A percentile compares a stretch with the other conserved stretches of the same genome.
These are phyloP conservation scores for Priocnemis perturbator DNA, from an alignment of 2,888 invertebrate genomes.

Conservation along the genomic window DNA sequence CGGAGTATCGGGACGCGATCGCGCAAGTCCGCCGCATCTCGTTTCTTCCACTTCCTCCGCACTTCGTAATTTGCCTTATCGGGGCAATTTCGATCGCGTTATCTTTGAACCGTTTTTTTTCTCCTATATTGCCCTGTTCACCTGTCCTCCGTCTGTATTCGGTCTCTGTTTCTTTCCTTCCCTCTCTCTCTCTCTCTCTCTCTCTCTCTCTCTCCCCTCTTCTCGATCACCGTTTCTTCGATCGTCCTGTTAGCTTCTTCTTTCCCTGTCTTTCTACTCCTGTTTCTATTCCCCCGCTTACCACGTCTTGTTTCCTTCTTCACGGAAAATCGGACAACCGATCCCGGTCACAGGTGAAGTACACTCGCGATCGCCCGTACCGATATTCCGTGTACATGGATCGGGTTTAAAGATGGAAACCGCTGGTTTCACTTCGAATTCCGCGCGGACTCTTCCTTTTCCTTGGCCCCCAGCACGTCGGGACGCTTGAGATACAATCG, in stretches of 20 bases:
- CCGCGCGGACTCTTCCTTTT: conserved; percentile 45
- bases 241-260: neutral
- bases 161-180: no score
- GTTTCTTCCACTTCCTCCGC: conserved; percentile 6
- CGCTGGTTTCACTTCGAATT: conserved; percentile 45
- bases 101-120: neutral
- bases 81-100: no score
- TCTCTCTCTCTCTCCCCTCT: neutral
- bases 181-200: no score
- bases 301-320: neutral
- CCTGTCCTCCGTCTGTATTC: neutral
- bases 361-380: conserved; percentile 1
- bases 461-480: conserved; percentile 31
- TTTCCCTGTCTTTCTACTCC: neutral
- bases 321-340: conserved; percentile 2
- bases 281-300: neutral
- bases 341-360: conserved; percentile 26
- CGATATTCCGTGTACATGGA: conserved; percentile 14
- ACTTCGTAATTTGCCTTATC: neutral
- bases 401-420: conserved; percentile 34
- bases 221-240: neutral
- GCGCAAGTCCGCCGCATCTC: neutral
- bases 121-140: neutral
- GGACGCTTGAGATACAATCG: conserved; percentile 55
- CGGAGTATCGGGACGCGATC: neutral